Evolutionary conservation across 2,888 invertebrate species (phyloP).

Genomic region (Ecdyonurus torrentis): DNA sequence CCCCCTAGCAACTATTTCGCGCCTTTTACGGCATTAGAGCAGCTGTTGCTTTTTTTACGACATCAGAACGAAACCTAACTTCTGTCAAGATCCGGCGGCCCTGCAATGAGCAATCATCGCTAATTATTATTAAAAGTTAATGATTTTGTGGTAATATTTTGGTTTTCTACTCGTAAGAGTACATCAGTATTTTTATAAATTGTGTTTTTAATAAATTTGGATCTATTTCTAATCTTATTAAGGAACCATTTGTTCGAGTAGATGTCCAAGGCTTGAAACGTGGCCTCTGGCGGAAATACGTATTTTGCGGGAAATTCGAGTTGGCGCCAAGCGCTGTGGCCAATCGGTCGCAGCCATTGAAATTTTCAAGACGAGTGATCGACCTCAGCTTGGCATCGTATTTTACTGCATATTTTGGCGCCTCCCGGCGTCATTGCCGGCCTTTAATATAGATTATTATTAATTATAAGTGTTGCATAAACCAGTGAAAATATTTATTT

Average conservation of each 20-base stretch:
- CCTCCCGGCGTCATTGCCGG: neutral
- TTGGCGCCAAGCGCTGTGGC: conserved; percentile 16
- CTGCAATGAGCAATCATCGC: neutral
- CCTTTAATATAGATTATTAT: too few relatives aligned
- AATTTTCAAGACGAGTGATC: conserved; percentile 7
- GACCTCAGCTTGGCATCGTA: conserved; percentile 5
- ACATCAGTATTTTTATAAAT: too few relatives aligned
- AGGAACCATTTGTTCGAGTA: too few relatives aligned
- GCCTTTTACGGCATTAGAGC: conserved; percentile 1
- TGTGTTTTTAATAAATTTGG: too few relatives aligned
- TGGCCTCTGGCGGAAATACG: conserved; percentile 15
- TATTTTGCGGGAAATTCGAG: conserved; percentile 15
- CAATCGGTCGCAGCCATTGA: conserved; percentile 14
- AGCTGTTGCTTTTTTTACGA: conserved; percentile 1
- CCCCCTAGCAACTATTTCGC: neutral
- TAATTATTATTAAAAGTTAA: too few relatives aligned
- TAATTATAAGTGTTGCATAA: too few relatives aligned
- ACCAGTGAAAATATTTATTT: neutral
- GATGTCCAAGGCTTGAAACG: conserved; percentile 6
- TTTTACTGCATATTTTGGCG: neutral
- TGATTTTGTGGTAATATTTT: too few relatives aligned
- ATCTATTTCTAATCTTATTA: too few relatives aligned
- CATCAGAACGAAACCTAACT: neutral
- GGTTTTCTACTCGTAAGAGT: too few relatives aligned
- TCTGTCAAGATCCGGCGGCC: neutral